Percentiles rank a stretch among this genome's conserved stretches.
Evolutionary conservation across 2,797 vertebrate genomes (phyloP).

Genomic region (Ctenochaetus hawaiiensis): DNA sequence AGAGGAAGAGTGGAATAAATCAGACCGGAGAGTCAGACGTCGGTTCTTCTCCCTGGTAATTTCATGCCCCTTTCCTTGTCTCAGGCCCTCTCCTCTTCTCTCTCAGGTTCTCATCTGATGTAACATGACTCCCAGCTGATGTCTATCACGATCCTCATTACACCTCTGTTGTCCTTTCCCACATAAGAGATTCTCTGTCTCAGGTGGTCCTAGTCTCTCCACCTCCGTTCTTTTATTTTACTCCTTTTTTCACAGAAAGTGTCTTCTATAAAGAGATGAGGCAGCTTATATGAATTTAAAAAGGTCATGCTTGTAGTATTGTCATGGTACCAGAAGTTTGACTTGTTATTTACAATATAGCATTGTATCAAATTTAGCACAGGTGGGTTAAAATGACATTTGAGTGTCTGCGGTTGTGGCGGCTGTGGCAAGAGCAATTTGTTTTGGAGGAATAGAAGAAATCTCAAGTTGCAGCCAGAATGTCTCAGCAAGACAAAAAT

Average conservation of each 20-base stretch:
- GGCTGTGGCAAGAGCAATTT: neutral
- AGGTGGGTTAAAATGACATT: constrained; percentile 40
- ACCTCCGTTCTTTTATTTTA: constrained; percentile 2
- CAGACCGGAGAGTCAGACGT: constrained; percentile 34
- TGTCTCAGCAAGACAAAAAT: too few species aligned
- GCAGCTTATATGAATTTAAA: constrained; percentile 48
- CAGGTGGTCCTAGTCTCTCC: constrained; percentile 38
- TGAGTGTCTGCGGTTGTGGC: constrained; percentile 3
- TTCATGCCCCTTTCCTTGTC: constrained; percentile 53
- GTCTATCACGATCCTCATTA: constrained; percentile 74
- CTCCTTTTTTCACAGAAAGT: constrained; percentile 40
- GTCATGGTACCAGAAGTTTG: constrained; percentile 33
- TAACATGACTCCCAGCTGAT: constrained; percentile 71
- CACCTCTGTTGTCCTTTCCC: constrained; percentile 65
- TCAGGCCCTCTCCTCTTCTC: constrained; percentile 12
- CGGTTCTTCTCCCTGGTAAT: constrained; percentile 33
- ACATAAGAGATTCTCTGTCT: constrained; percentile 66
- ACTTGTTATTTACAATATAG: constrained; percentile 29
- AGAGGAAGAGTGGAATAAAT: constrained; percentile 48
- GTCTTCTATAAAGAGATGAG: constrained; percentile 27
- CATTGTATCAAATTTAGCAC: constrained; percentile 25
- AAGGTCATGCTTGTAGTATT: constrained; percentile 50
- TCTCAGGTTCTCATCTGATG: constrained; percentile 47
- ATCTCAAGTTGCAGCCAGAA: neutral
- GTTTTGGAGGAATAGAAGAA: constrained; percentile 1